These are phyloP conservation scores for Brachyptera putata DNA, from an alignment of 2,888 invertebrate species.

Conservation along the genomic window DNA sequence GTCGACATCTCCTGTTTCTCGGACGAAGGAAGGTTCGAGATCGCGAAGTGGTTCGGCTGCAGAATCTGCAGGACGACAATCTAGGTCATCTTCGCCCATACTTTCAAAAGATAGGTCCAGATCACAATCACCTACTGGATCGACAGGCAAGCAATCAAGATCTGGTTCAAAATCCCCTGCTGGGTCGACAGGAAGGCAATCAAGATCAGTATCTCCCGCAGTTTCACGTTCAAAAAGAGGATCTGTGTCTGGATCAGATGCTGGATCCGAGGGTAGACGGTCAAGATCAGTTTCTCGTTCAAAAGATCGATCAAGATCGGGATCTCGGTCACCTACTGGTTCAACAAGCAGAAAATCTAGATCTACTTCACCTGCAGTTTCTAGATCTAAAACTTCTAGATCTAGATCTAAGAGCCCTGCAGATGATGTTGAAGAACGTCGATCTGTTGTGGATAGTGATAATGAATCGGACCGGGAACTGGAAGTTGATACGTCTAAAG, in stretches of 20 bases:
- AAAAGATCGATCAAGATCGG: conserved; percentile 37
- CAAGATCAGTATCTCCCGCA: conserved; percentile 34
- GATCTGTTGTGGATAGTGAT: conserved; percentile 39
- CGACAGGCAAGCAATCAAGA: too few relatives aligned
- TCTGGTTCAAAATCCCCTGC: too few relatives aligned
- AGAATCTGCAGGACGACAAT: too few relatives aligned
- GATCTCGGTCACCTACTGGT: conserved; percentile 31
- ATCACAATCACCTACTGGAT: too few relatives aligned
- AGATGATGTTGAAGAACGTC: conserved; percentile 38
- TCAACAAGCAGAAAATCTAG: conserved; percentile 3
- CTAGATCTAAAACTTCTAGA: conserved; percentile 8
- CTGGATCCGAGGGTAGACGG: neutral
- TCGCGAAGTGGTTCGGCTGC: conserved; percentile 31
- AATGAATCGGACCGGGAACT: conserved; percentile 35
- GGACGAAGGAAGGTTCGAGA: conserved; percentile 35
- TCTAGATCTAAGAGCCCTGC: conserved; percentile 22
- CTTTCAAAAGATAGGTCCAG: too few relatives aligned
- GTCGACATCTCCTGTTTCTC: conserved; percentile 20
- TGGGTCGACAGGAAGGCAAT: too few relatives aligned
- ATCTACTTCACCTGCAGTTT: conserved; percentile 29
- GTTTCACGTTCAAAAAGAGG: conserved; percentile 35
- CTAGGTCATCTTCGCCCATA: too few relatives aligned
- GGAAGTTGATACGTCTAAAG: conserved; percentile 16
- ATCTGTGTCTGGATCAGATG: conserved; percentile 41
- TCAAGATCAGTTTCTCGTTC: conserved; percentile 25